Evolutionary conservation across 1,140 invertebrate genomes (phyloP).

Genomic region (Pseudoatta argentina): DNA sequence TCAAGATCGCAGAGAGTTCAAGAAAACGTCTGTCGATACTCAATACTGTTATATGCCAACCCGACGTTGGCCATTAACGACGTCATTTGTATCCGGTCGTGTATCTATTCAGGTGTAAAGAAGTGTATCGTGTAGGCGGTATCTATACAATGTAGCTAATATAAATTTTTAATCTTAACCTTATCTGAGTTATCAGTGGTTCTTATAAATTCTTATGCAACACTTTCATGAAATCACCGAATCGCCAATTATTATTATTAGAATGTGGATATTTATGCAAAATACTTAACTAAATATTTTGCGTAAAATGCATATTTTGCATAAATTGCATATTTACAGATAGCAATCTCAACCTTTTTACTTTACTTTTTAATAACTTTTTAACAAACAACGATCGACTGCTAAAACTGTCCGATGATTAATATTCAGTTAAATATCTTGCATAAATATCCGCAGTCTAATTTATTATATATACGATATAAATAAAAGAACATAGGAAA

Average conservation of each 20-base stretch:
- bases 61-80: conserved; percentile 9
- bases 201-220: conserved; percentile 12
- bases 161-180: conserved; percentile 24
- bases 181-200: neutral
- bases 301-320: too few species aligned
- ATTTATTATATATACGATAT: too few species aligned
- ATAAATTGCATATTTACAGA: too few species aligned
- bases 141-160: neutral
- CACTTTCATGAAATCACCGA: neutral
- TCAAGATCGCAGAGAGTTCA: conserved; percentile 8
- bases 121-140: neutral
- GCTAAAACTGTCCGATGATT: too few species aligned
- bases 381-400: too few species aligned
- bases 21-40: conserved; percentile 30
- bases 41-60: neutral
- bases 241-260: neutral
- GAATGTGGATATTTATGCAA: too few species aligned
- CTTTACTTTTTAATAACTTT: too few species aligned
- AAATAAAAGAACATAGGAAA: too few species aligned
- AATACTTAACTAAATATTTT: too few species aligned
- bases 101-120: conserved; percentile 6
- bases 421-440: too few species aligned
- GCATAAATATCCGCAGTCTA: too few species aligned
- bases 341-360: too few species aligned
- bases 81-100: conserved; percentile 13